Base-by-base conservation (phyloP, 1,140 invertebrate genomes). In the Phymorhynchus buccinoides region DNA sequence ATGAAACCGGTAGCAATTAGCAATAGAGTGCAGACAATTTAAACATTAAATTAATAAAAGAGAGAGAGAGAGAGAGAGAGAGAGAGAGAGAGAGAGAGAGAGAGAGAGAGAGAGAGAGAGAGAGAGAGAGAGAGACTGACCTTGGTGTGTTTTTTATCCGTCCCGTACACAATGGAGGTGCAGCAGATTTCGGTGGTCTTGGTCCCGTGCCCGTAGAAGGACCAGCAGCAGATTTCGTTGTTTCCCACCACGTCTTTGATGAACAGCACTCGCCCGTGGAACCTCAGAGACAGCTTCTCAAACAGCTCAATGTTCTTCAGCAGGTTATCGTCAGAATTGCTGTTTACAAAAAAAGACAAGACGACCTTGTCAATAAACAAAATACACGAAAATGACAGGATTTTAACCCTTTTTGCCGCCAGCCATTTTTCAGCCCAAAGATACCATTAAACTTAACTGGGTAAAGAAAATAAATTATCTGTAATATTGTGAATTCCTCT, bases 171-270 rank as follows among this genome's bases (percentile, higher is more conserved):
- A 93, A 99, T 99, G 0, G 98, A 99, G 84, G 98, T 99, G 92
- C 98, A 99, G 83, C 93, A 99, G 27, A 99, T 98, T 95, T 99
- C 99, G 18, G 98, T 97, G 86, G 98, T 96, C 94, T 97, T 97
- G 90, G 96, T 97, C 1, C 97, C 97, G 93, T 99, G 98, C 0
- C 98, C 98, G 94, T 98, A 99, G 94, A 99, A 99, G 71, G 97
- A 97, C 99, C 99, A 99, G 92, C 98, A 99, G 91, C 98, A 99
- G 88, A 99, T 99, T 94, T 99, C 98, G 94, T 97, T 98, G 18
- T 97, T 98, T 32, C 98, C 98, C 90, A 99, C 98, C 0, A 99
- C 98, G 95, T 99, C 98, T 89, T 99, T 99, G 80, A 99, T 97
- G 91, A 99, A 99, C 39, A 99, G 94, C 56, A 99, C 97, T 90